Base-by-base conservation (phyloP, 2,113 vertebrate genomes). In the Seriola dumerili region DNA sequence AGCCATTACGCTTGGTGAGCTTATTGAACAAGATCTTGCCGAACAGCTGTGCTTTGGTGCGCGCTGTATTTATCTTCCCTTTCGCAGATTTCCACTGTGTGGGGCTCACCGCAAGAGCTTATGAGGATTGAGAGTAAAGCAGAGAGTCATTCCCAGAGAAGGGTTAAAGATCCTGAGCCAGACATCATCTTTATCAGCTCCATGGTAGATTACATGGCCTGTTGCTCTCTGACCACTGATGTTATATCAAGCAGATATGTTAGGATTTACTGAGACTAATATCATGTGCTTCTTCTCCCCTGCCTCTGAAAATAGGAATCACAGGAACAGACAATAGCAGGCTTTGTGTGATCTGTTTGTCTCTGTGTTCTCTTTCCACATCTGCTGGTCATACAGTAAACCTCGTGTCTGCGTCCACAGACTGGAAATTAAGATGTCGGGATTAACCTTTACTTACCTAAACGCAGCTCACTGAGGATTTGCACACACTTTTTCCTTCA, bases 251-350 rank as follows among this genome's bases (percentile, higher is more conserved):
- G 70, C 72, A 65, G 85, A 88, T 70, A 72, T 21, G 78, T 65
- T 29, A 1, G 79, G 75, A 65, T 81, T 81, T 82, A 68, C 62
- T 67, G 25, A 52, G 64, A 44, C 73, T 76, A 36, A 42, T 36
- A 83, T 85, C 91, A 92, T 91, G 92, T 87, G 91, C 78, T 89
- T 57, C 42, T 70, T 55, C 61, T 83, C 19, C 55, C 36, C 54
- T 66, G 81, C 81, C 70, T 77, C 74, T 76, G 58, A 81, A 79
- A 85, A 85, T 36, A 5, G 38, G 78, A 80, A 80, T 84, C 63
- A 59, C 65, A 59, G 80, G 77, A 76, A 38, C n/a, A 42, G 70
- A 89, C 83, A 91, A 79, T 67, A 58, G 72, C 25, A 5, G n/a
- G 57, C 88, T 88, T 92, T 91, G 87, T 92, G 46, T 36, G 68